These are phyloP conservation scores for Augochlorella aurata DNA, from an alignment of 2,888 invertebrate genomes.

Conservation along the genomic window DNA sequence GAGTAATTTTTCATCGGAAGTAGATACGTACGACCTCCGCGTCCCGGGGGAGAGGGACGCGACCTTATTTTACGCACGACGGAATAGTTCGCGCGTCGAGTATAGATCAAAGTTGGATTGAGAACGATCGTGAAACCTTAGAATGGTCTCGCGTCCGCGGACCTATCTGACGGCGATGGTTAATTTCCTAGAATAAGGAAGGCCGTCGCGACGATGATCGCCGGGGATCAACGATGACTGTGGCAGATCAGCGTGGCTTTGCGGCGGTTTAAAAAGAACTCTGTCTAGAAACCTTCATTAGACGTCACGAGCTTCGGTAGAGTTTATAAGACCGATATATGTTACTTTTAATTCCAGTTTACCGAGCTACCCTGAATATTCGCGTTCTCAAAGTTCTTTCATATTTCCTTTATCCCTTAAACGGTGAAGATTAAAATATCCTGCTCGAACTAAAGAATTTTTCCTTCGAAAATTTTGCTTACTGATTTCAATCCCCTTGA, in stretches of 20 bases:
- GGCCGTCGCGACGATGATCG: conserved; percentile 13
- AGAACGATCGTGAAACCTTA: conserved; percentile 60
- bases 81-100: conserved; percentile 36
- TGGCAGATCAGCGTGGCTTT: background rate
- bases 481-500: no score
- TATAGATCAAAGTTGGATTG: conserved; percentile 57
- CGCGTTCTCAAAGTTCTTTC: no score
- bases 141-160: conserved; percentile 28
- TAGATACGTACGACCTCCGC: background rate
- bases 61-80: conserved; percentile 39
- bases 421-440: no score
- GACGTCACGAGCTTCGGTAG: background rate
- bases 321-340: background rate
- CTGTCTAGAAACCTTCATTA: background rate
- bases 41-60: background rate
- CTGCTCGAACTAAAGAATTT: no score
- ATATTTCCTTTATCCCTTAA: no score
- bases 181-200: conserved; percentile 40
- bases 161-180: conserved; percentile 19
- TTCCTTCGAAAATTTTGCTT: no score
- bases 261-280: no score
- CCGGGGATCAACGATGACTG: conserved; percentile 9
- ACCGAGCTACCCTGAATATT: background rate
- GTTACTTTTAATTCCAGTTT: background rate
- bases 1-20: background rate